Evolutionary conservation across 2,113 vertebrate species (phyloP), one percentile per base, ranked within the genome.

Genomic region (Zosterops lateralis): DNA sequence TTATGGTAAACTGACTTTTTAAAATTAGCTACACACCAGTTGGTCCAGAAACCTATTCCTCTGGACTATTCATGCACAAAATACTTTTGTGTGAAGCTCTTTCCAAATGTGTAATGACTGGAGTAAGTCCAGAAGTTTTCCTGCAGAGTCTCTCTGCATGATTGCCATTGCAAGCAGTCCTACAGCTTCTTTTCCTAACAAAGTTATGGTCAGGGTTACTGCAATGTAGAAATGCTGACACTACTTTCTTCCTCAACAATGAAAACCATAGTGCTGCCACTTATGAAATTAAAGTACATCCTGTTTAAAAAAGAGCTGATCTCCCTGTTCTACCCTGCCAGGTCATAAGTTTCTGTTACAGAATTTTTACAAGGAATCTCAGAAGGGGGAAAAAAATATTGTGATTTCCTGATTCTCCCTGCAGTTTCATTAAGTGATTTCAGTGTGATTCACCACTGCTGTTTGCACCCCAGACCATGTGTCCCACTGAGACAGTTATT

Each of bases 21-120:
- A 98, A 98, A 98, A 98, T 98, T 98, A 98, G 97, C 97, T 96
- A 97, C 97, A 98, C 98, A 98, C 97, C 97, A 98, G 97, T 98
- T 97, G 98, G 97, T 98, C 97, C 92, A 97, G 97, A 98, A 98
- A 98, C 84, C 97, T 98, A 98, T 98, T 98, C 97, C 97, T 97
- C 96, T 87, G 89, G 97, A 97, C 95, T 95, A 97, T 94, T 97
- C 98, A 98, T 98, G 98, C 98, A 97, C 97, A 97, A 98, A 98
- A 98, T 97, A 97, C 96, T 97, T 98, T 98, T 98, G 96, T 97
- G 97, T 94, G 97, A 98, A 98, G 96, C 89, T 91, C 94, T 97
- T 97, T 98, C 96, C 97, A 98, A 98, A 97, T 96, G 95, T 96
- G 96, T 96, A 97, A 97, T 98, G 98, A 96, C 91, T 98, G 97